Evolutionary conservation across 2,113 vertebrate genomes (phyloP).

Genomic region (Chionis minor): DNA sequence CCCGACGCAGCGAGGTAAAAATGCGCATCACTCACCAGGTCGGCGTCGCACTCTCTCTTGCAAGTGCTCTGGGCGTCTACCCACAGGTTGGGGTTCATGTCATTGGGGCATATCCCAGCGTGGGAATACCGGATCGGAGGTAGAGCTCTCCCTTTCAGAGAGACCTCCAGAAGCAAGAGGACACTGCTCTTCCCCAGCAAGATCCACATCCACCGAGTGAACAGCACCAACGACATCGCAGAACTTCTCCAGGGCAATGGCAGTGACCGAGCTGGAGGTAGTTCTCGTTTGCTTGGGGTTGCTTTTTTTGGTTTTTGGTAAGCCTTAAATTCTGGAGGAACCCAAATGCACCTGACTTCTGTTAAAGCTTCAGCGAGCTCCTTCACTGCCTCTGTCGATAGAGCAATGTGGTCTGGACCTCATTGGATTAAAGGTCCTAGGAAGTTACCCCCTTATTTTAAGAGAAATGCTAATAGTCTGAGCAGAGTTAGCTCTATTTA

Average conservation of each 20-base stretch:
- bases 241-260: neutral
- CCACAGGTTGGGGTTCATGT: conserved; percentile 99
- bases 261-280: conserved; percentile 12
- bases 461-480: conserved; percentile 72
- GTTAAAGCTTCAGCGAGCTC: conserved; percentile 39
- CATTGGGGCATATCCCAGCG: conserved; percentile 95
- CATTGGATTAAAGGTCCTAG: conserved; percentile 72
- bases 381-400: conserved; percentile 22
- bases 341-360: conserved; percentile 62
- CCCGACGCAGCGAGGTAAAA: neutral
- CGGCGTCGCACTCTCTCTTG: conserved; percentile 87
- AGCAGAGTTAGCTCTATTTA: conserved; percentile 80
- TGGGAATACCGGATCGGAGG: conserved; percentile 85
- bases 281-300: neutral
- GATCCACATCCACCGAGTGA: conserved; percentile 80
- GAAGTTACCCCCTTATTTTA: conserved; percentile 72
- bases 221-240: conserved; percentile 82
- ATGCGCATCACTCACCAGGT: conserved; percentile 84
- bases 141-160: conserved; percentile 73
- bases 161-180: conserved; percentile 71
- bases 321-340: conserved; percentile 16
- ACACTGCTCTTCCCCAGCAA: conserved; percentile 75
- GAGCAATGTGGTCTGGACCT: conserved; percentile 58
- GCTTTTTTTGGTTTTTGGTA: neutral
- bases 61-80: conserved; percentile 99